Base-by-base conservation (phyloP, 2,797 vertebrate genomes). In the Microcaecilia unicolor region DNA sequence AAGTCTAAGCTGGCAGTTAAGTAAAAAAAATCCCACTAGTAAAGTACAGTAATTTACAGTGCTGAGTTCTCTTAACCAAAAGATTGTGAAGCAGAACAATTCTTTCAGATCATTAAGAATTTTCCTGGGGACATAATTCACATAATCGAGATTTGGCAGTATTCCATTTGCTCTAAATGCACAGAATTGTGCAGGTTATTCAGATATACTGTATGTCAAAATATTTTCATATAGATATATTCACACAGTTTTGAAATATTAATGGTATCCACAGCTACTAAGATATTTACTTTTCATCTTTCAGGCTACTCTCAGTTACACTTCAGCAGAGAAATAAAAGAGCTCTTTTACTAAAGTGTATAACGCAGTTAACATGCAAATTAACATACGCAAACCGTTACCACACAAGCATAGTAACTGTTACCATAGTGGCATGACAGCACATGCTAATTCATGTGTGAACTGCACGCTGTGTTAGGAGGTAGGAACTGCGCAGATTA, bases 21-120 rank as follows among this genome's bases (percentile, higher is more conserved):
- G n/a, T n/a, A n/a, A n/a, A n/a, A n/a, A n/a, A n/a, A n/a, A n/a
- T 44, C 16, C 11, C 11, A 26, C 6, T 31, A 16, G 1, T 51
- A 18, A 3, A 42, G 5, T 12, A 36, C 22, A 11, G 34, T 25
- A 50, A 21, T 16, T 44, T 54, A 43, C 19, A 44, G 9, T 2
- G 5, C 8, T n/a, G n/a, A n/a, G n/a, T n/a, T n/a, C n/a, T n/a
- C n/a, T 13, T 27, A 58, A 41, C 18, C 13, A 33, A 31, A 57
- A 44, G 17, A 37, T 14, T 30, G 0, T 14, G 7, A 22, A 43
- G 11, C 10, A 19, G 6, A 37, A 53, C 15, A 25, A 20, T 41
- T 53, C 44, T 61, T 64, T 55, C 41, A 46, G 34, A 56, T 52
- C 47, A 29, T 37, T 31, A 27, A 15, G 52, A 53, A 41, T 55